Evolutionary conservation across 2,113 vertebrate genomes (phyloP).

Genomic region (Hepsetus odoe): DNA sequence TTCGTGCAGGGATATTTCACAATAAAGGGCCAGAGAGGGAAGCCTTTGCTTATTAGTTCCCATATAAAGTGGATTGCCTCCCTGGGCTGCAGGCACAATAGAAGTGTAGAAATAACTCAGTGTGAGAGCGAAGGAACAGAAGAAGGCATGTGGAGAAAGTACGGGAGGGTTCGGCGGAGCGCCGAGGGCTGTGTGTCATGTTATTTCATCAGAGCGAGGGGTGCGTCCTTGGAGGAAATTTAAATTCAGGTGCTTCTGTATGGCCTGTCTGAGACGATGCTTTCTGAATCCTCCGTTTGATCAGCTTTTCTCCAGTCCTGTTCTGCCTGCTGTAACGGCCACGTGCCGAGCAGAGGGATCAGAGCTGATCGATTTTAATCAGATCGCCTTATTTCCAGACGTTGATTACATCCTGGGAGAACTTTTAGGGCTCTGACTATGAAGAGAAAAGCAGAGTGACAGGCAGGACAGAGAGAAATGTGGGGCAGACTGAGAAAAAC

Average conservation of each 20-base stretch:
- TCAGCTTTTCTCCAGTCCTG: neutral
- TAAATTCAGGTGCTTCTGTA: slow-evolving; percentile 35
- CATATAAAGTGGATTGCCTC: slow-evolving; percentile 40
- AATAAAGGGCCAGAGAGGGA: no score
- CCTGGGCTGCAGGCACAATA: neutral
- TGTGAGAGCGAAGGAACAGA: neutral
- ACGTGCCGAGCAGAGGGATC: slow-evolving; percentile 2
- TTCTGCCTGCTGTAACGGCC: neutral
- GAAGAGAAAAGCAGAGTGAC: neutral
- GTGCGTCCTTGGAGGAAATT: slow-evolving; percentile 21
- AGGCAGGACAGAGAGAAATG: neutral
- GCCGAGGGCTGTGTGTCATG: no score
- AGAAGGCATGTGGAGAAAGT: slow-evolving; percentile 15
- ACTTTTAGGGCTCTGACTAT: neutral
- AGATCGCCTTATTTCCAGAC: slow-evolving; percentile 28
- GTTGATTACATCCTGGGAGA: slow-evolving; percentile 17
- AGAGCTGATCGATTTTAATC: slow-evolving; percentile 32
- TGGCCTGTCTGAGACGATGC: slow-evolving; percentile 3
- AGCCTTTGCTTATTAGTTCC: slow-evolving; percentile 19
- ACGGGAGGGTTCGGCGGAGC: no score
- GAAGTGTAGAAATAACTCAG: slow-evolving; percentile 20
- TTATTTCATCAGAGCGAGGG: neutral
- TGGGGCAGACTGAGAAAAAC: no score
- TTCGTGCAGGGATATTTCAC: neutral
- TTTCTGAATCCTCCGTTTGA: slow-evolving; percentile 1